Conservation (phyloP, 2,888 invertebrate species). For the Mythimna vitellina region DNA sequence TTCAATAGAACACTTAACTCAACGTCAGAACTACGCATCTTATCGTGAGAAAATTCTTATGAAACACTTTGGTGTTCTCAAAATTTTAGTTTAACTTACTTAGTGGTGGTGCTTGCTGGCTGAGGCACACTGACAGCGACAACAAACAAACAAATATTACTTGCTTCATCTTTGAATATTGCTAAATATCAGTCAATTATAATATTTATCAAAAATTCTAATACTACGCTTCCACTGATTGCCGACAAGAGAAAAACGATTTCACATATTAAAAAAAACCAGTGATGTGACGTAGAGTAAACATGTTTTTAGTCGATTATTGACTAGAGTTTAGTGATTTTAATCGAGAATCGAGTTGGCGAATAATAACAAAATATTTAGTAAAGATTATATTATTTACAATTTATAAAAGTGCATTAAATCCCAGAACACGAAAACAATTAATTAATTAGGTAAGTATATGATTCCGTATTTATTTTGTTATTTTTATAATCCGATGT, state of each 20-base stretch:
- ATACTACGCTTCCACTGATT: constrained; percentile 65
- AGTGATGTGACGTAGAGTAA: constrained; percentile 48
- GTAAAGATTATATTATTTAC: neutral
- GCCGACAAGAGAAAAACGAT: constrained; percentile 65
- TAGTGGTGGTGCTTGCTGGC: constrained; percentile 66
- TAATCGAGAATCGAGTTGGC: neutral
- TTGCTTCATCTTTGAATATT: constrained; percentile 77
- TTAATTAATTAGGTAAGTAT: too few relatives aligned
- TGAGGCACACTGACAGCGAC: constrained; percentile 78
- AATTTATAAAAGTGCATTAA: neutral
- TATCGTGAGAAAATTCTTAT: constrained; percentile 74
- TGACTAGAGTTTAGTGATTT: neutral
- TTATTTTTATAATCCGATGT: too few relatives aligned
- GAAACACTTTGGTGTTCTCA: constrained; percentile 64
- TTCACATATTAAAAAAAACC: constrained; percentile 41
- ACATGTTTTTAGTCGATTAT: constrained; percentile 56
- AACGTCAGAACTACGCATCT: constrained; percentile 69
- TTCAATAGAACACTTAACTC: constrained; percentile 12
- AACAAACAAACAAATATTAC: constrained; percentile 82
- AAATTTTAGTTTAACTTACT: constrained; percentile 71
- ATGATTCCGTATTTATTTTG: too few relatives aligned
- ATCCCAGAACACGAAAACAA: neutral
- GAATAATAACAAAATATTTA: neutral
- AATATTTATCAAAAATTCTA: constrained; percentile 56
- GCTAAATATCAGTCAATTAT: constrained; percentile 59